Evolutionary conservation across 2,797 vertebrate species (phyloP), one percentile per base, ranked within the genome.

Genomic region (Lacerta viridis): DNA sequence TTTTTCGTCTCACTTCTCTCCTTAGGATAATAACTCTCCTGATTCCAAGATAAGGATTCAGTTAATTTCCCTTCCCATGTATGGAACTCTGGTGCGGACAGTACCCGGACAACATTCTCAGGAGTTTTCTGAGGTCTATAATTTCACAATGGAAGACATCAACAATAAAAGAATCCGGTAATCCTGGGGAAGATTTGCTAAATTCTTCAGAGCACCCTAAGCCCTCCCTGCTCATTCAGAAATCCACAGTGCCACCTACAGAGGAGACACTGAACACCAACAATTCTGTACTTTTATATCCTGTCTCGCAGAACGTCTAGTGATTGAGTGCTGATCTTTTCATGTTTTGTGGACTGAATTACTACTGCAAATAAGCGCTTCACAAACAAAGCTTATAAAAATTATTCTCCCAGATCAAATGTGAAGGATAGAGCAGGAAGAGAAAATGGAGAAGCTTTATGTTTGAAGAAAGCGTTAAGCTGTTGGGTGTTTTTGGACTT

Each of bases 121-220:
- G 87, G 98, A 98, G 92, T 96, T 98, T 91, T 96, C 95, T n/a
- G 98, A 98, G 92, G 97, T 98, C 93, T 98, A 98, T 27, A 98
- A 98, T 89, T 99, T 99, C 96, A 98, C 97, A 15, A 98, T 99
- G 98, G 98, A 98, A 81, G 99, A 99, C 95, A 96, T 99, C 95
- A 98, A 97, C 96, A 93, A 91, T n/a, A 96, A 97, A 86, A 97
- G 95, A 90, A 98, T 99, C 93, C 98, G 98, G 99, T 99, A 85
- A 89, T 39, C 29, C 25, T 17, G 7, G 11, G 29, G n/a, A 74
- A 64, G 59, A 64, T 64, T 68, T 55, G 1, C 6, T 1, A 33
- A 23, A 41, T 39, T 41, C n/a, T 23, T 69, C 66, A 5, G 5
- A 80, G 36, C 17, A 17, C 7, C 61, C n/a, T 3, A 18, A 8